Evolutionary conservation across 1,140 invertebrate species (phyloP).

Genomic region (Tetragonula clypearis): DNA sequence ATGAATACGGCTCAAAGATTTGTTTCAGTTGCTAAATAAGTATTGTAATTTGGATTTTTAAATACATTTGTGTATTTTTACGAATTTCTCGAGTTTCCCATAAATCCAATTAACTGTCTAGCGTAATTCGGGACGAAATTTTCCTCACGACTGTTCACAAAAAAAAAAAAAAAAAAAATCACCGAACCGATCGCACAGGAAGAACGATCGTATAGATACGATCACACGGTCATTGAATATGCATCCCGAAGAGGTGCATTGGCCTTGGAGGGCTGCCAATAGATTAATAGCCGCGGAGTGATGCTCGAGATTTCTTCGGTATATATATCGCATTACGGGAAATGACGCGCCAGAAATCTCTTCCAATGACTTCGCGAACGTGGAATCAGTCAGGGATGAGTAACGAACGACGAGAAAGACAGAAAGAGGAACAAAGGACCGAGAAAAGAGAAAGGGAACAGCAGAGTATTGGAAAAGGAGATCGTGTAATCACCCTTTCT

Average conservation of each 20-base stretch:
- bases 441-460: background rate
- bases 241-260: slow-evolving; percentile 77
- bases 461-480: slow-evolving; percentile 12
- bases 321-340: slow-evolving; percentile 76
- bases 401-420: slow-evolving; percentile 24
- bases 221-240: slow-evolving; percentile 71
- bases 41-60: too few species aligned
- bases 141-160: background rate
- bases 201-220: background rate
- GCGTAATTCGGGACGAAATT: background rate
- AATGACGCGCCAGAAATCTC: slow-evolving; percentile 73
- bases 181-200: background rate
- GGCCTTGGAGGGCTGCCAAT: slow-evolving; percentile 78
- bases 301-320: slow-evolving; percentile 77
- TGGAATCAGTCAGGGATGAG: slow-evolving; percentile 24
- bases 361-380: slow-evolving; percentile 68
- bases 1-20: too few species aligned
- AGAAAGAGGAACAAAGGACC: background rate
- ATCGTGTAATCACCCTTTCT: slow-evolving; percentile 40
- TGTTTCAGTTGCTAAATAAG: too few species aligned
- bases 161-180: background rate
- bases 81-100: too few species aligned
- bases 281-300: slow-evolving; percentile 80
- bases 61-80: too few species aligned
- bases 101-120: too few species aligned